phyloP scores from a whole-genome alignment of 2,888 invertebrate species.

The Tetramorium bicarinatum region DNA sequence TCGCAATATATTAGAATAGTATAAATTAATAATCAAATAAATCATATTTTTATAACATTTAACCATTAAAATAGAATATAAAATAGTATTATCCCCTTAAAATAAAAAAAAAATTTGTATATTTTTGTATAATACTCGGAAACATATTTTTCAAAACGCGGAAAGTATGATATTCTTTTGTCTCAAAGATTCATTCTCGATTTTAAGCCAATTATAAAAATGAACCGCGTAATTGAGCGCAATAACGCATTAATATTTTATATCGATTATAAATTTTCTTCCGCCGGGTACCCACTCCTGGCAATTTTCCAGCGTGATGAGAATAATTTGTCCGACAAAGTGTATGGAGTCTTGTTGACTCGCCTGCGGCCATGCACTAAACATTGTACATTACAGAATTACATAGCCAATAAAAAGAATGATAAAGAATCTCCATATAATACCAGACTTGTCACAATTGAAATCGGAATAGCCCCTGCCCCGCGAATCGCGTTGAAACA shows the following conservation, averaged over 20 bases:
- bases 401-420: conserved; percentile 52
- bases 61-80: not conserved
- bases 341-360: not conserved
- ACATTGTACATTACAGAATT: conserved; percentile 45
- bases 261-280: conserved; percentile 32
- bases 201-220: not conserved
- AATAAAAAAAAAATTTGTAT: not conserved
- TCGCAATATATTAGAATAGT: not conserved
- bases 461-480: conserved; percentile 53
- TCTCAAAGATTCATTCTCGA: not conserved
- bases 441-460: conserved; percentile 20
- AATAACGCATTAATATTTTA: conserved; percentile 42
- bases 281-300: not conserved
- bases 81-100: not conserved
- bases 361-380: conserved; percentile 4
- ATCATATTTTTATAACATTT: not conserved
- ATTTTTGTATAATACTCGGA: not conserved
- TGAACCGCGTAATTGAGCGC: conserved; percentile 16
- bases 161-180: not conserved
- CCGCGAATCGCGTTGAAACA: conserved; percentile 18
- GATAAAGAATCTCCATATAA: conserved; percentile 51
- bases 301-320: conserved; percentile 36
- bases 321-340: conserved; percentile 34
- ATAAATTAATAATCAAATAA: conserved; percentile 1
- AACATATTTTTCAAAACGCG: not conserved